phyloP scores from a whole-genome alignment of 1,140 invertebrate species.

The Diuraphis noxia region DNA sequence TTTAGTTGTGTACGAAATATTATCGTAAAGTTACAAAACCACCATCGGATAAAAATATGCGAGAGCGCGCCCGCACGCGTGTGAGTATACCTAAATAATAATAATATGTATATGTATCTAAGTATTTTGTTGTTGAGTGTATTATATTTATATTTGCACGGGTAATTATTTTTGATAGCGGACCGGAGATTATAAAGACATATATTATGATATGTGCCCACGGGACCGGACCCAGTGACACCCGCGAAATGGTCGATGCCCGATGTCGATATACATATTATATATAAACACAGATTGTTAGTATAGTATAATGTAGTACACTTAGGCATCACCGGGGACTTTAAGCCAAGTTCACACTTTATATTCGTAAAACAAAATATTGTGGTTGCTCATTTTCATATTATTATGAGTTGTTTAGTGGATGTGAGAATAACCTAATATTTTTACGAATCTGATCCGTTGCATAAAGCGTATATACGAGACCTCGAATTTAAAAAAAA shows the following conservation, averaged over 20 bases:
- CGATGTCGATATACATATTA: not conserved
- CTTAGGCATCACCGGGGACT: no score
- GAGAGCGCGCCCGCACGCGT: not conserved
- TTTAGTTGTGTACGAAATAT: not conserved
- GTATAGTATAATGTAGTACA: not conserved
- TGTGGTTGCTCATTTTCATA: not conserved
- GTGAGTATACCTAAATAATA: not conserved
- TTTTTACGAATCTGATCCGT: not conserved
- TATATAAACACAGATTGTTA: not conserved
- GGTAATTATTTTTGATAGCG: slow-evolving; percentile 6
- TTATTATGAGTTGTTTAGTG: not conserved
- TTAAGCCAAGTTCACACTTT: not conserved
- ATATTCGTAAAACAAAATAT: not conserved
- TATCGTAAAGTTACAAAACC: slow-evolving; percentile 41
- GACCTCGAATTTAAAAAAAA: no score
- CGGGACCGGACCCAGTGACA: not conserved
- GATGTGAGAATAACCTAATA: not conserved
- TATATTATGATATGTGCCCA: no score
- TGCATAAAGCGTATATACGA: no score
- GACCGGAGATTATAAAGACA: not conserved
- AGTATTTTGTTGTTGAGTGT: not conserved
- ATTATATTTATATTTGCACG: not conserved
- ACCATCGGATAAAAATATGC: not conserved
- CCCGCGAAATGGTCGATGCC: not conserved
- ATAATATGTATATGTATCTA: not conserved